Evolutionary conservation across 2,797 vertebrate genomes (phyloP).

Genomic region (Falco concolor): DNA sequence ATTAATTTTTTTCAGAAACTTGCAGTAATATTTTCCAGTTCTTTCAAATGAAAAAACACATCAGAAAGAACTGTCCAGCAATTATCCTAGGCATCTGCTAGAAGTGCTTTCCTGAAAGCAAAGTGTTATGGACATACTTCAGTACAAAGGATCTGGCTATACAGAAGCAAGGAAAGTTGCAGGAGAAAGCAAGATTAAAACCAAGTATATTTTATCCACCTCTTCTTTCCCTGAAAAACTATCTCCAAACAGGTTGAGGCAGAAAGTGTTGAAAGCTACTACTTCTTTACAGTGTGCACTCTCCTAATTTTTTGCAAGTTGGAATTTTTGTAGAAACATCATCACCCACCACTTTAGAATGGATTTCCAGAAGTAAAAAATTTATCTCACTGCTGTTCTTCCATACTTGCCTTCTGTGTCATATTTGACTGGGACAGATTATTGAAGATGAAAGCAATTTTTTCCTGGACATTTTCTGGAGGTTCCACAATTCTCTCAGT

Average conservation of each 20-base stretch:
- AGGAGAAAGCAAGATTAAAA: neutral
- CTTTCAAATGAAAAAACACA: neutral
- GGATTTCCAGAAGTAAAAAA: neutral
- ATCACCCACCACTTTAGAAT: neutral
- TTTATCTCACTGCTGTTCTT: neutral
- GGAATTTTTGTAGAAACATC: neutral
- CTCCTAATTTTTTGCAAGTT: neutral
- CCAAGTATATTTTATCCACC: neutral
- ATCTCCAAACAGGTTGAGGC: neutral
- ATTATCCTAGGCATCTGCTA: neutral
- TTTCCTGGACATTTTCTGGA: constrained; percentile 97
- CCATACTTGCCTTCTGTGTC: constrained; percentile 91
- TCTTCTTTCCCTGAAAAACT: neutral
- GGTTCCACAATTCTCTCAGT: constrained; percentile 97
- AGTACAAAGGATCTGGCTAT: neutral
- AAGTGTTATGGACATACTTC: neutral
- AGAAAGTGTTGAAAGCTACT: neutral
- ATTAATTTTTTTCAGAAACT: neutral
- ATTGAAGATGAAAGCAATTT: constrained; percentile 99
- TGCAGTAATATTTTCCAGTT: neutral
- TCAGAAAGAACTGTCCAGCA: neutral
- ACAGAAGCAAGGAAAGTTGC: neutral
- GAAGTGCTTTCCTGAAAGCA: neutral
- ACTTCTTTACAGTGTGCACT: neutral
- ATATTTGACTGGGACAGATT: constrained; percentile 99